phyloP scores from a whole-genome alignment of 2,113 vertebrate genomes.

The Cercocebus atys region DNA sequence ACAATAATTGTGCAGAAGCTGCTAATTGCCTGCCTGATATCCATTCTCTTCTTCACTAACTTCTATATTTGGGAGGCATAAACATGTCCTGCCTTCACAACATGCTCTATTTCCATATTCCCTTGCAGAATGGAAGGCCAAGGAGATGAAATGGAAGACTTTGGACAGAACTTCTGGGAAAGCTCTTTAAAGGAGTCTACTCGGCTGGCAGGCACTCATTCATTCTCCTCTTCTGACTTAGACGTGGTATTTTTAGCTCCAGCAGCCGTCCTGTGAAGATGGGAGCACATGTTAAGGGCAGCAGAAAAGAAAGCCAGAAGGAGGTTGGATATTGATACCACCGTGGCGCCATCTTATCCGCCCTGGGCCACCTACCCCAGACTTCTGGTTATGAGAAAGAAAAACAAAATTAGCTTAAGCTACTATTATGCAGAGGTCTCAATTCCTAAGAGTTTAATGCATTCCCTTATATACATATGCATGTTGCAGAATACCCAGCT shows the following conservation, averaged over 20 bases:
- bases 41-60: neutral
- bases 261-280: neutral
- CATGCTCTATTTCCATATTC: neutral
- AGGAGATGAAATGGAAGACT: neutral
- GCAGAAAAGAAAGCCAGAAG: neutral
- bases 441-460: neutral
- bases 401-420: neutral
- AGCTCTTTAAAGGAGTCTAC: neutral
- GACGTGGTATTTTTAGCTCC: neutral
- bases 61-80: neutral
- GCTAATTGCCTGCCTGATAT: neutral
- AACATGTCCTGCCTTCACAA: neutral
- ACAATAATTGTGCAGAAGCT: neutral
- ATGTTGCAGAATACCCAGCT: neutral
- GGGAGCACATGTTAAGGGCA: neutral
- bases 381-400: neutral
- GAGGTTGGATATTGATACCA: neutral
- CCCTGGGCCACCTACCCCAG: neutral
- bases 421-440: neutral
- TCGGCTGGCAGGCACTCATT: neutral
- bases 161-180: neutral
- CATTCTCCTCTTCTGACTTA: neutral
- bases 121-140: neutral
- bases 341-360: neutral
- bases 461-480: neutral